Evolutionary conservation across 1,140 invertebrate genomes (phyloP), one percentile per base, ranked within the genome.

Genomic region (Alviniconcha marisindica): DNA sequence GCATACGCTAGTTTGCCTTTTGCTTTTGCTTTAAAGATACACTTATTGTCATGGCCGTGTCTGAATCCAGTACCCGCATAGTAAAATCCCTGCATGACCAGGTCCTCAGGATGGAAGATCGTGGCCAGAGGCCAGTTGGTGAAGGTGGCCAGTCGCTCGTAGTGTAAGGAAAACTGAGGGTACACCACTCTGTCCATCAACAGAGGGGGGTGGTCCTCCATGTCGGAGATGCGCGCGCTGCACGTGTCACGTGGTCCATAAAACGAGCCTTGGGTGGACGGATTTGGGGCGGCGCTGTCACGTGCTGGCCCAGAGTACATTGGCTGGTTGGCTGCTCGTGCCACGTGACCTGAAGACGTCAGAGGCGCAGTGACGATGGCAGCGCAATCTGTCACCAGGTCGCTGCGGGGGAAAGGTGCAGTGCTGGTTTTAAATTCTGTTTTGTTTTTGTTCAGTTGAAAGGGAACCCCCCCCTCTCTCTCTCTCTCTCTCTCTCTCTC

Each of bases 31-130:
- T n/a, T n/a, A n/a, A n/a, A n/a, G n/a, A n/a, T n/a, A n/a, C n/a
- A n/a, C n/a, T n/a, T n/a, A n/a, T n/a, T n/a, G n/a, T n/a, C n/a
- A n/a, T n/a, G n/a, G n/a, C n/a, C n/a, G n/a, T n/a, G n/a, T n/a
- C n/a, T n/a, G n/a, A n/a, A n/a, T n/a, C 7, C n/a, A 44, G 12
- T 40, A 80, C 78, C 78, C 69, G 78, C 78, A 28, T 80, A 80
- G 38, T 66, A 80, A 38, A 80, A 80, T 38, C 78, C 78, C 14
- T 42, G 56, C 33, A 44, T 44, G 36, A 80, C 78, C 33, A 80
- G 40, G 18, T 60, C 60, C 24, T 63, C 38, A 24, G 78, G 78
- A 28, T 44, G 38, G n/a, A 80, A 80, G 38, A 28, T 15, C 21
- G n/a, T 15, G 18, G 56, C 12, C 14, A 44, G 56, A 15, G 78